Evolutionary conservation across 2,113 vertebrate species (phyloP), one percentile per base, ranked within the genome.

Genomic region (Bos javanicus): DNA sequence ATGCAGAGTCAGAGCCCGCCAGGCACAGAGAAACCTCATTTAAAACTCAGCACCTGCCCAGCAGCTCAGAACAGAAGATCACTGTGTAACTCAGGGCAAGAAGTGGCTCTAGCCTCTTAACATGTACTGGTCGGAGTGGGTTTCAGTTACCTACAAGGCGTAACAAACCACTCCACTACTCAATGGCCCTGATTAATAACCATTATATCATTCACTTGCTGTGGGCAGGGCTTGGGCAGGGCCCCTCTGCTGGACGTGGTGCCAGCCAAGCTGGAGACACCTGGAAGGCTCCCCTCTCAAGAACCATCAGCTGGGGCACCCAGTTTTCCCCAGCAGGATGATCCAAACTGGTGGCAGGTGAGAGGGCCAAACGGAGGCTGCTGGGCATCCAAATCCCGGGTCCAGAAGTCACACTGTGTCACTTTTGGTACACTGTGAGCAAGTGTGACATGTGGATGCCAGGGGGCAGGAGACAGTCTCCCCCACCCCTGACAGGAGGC

Each of bases 71-170:
- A 52, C 59, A 60, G 15, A 62, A 60, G 43, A 48, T 36, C 28
- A 0, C 14, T 30, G 46, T 0, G 39, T 7, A 7, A 64, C 17
- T 46, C 19, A 7, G 50, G 52, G 59, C 0, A 17, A 48, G 50
- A 19, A 64, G 13, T 0, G n/a, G 43, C 14, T 21, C 25, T 3
- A 0, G 25, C 4, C 16, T 54, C 23, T 16, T 71, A 48, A 26
- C 13, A 19, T 0, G 52, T 12, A 2, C 56, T 2, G 0, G 11
- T 5, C 2, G 8, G 54, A 17, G 19, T 71, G 9, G 9, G 52
- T 7, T 11, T 60, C 62, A 0, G 39, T 30, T 46, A 33, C 1
- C 26, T 16, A 6, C 0, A 2, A 57, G n/a, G 23, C 0, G 0
- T n/a, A 46, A 93, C 46, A 54, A 46, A 56, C 12, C 56, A 14